A percentile compares a stretch with the other conserved stretches of the same genome.
phyloP scores from a whole-genome alignment of 2,797 vertebrate species.

The Gephyroberyx darwinii region DNA sequence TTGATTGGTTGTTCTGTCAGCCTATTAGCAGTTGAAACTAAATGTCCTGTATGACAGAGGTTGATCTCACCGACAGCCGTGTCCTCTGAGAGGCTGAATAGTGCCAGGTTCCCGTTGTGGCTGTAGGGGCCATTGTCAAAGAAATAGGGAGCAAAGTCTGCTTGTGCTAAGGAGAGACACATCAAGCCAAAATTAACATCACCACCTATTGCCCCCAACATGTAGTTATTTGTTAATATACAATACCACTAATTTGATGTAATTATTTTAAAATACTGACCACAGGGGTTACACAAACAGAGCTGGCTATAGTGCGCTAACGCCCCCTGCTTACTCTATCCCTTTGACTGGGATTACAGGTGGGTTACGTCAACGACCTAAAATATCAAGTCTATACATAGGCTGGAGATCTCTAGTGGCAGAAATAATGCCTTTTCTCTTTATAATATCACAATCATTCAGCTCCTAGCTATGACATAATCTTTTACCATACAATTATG shows the following conservation, averaged over 20 bases:
- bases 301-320: slow-evolving; percentile 6
- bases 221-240: background rate
- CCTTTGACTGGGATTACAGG: slow-evolving; percentile 70
- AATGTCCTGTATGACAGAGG: slow-evolving; percentile 11
- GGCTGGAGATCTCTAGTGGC: slow-evolving; percentile 1
- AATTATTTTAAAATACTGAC: background rate
- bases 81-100: slow-evolving; percentile 95
- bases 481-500: background rate
- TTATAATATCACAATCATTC: background rate
- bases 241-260: background rate
- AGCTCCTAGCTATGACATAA: background rate
- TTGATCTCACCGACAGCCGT: slow-evolving; percentile 87
- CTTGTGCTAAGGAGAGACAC: slow-evolving; percentile 78
- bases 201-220: background rate
- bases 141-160: slow-evolving; percentile 95
- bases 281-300: background rate
- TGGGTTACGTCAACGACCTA: slow-evolving; percentile 64
- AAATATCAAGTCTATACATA: slow-evolving; percentile 59
- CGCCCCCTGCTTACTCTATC: slow-evolving; percentile 34
- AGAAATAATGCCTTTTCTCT: slow-evolving; percentile 9
- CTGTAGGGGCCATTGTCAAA: slow-evolving; percentile 93
- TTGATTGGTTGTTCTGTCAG: slow-evolving; percentile 23
- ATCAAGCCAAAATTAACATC: slow-evolving; percentile 3
- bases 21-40: slow-evolving; percentile 14
- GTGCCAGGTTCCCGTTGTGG: slow-evolving; percentile 92